Conservation (phyloP, 2,113 vertebrate genomes). For the Oenanthe melanoleuca region DNA sequence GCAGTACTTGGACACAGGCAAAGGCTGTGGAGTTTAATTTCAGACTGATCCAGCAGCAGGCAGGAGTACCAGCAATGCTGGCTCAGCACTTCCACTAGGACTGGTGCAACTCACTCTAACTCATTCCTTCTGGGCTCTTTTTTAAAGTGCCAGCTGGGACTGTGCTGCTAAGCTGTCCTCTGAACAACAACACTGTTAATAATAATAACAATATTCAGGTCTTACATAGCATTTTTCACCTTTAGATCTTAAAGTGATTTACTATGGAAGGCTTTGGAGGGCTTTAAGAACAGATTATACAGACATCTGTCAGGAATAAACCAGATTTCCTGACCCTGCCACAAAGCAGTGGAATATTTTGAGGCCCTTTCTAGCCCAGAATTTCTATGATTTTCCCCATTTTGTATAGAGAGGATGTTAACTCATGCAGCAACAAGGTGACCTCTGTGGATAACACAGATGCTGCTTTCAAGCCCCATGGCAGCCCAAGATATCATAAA, state of each 20-base stretch:
- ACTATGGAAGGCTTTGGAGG: conserved; percentile 36
- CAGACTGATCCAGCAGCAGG: background rate
- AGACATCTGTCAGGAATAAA: conserved; percentile 71
- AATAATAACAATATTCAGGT: conserved; percentile 63
- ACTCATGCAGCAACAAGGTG: background rate
- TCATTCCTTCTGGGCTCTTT: conserved; percentile 47
- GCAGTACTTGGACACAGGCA: background rate
- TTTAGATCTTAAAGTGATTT: conserved; percentile 53
- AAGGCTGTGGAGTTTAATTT: conserved; percentile 11
- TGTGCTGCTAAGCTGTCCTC: conserved; percentile 55
- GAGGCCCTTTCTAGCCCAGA: background rate
- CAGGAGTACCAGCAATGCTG: conserved; percentile 22
- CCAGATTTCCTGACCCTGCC: conserved; percentile 47
- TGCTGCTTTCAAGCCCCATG: background rate
- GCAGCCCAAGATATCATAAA: background rate
- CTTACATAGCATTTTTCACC: conserved; percentile 58
- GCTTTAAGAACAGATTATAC: conserved; percentile 45
- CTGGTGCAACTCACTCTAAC: background rate
- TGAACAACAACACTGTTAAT: conserved; percentile 44
- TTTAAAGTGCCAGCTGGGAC: conserved; percentile 43
- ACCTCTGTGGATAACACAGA: background rate
- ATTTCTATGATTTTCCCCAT: background rate
- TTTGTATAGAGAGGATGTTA: background rate
- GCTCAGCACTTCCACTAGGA: conserved; percentile 27
- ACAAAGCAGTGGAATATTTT: background rate